Base-by-base conservation (phyloP, 2,888 invertebrate genomes). In the Biston betularia region DNA sequence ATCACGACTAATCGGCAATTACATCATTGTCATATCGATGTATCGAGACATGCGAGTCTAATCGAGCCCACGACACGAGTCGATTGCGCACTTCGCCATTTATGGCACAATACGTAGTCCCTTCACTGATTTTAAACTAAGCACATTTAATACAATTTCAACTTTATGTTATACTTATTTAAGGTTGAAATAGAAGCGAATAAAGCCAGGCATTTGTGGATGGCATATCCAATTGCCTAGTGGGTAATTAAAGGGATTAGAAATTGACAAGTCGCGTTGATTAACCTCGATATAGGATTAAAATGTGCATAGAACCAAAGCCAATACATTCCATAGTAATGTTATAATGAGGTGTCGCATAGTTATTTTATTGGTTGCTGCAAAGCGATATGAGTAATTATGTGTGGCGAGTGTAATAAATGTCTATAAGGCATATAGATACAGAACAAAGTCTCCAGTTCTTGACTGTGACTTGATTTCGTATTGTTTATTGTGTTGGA, bases 11-110 rank as follows among this genome's bases (percentile, higher is more conserved):
- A 77, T 79, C 75, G 67, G 79, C 83, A 84, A 88, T 88, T 87
- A 85, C 87, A 89, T 84, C 86, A 78, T 77, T 82, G 88, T 86
- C 87, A 84, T 82, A 85, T 87, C 81, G 85, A 86, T 81, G 80
- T 79, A 81, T 81, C 82, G 80, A 80, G 79, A 81, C 76, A 78
- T 70, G 79, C 80, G 79, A 79, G 77, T 74, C 80, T 77, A 88
- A 90, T 89, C 89, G 87, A 87, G 87, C 87, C 78, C 83, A 82
- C 81, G 81, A 77, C 84, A 75, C 75, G 74, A 78, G 74, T 61
- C 66, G 57, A 57, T 66, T 57, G 66, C 78, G 69, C 70, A 75
- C 75, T 71, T 79, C 71, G 56, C 76, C 74, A 71, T 79, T 75
- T 75, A 76, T 69, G 75, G 74, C 69, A 66, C 53, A 65, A 53